A percentile compares a stretch with the other conserved stretches of the same genome.
Evolutionary conservation across 2,888 invertebrate genomes (phyloP).

Genomic region (Phyllotreta striolata): DNA sequence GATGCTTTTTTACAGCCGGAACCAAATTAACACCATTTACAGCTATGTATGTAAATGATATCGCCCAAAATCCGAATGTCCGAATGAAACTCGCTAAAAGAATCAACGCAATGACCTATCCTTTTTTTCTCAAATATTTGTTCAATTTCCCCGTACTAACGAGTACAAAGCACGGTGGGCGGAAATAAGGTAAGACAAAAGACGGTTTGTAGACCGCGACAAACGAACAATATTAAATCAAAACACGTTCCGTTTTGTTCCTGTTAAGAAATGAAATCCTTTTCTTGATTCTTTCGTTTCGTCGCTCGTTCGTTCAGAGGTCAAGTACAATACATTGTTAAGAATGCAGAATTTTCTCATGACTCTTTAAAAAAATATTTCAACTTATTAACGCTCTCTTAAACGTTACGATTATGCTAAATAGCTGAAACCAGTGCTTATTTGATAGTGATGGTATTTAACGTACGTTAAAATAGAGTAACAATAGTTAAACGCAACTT

Average conservation of each 20-base stretch:
- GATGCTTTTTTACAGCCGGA: no score
- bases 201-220: conserved; percentile 39
- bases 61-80: no score
- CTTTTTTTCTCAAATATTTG: conserved; percentile 7
- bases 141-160: conserved; percentile 15
- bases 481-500: no score
- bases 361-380: not conserved
- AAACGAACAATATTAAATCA: conserved; percentile 34
- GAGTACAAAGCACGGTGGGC: conserved; percentile 18
- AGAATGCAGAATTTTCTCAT: not conserved
- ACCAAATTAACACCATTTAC: no score
- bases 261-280: conserved; percentile 10
- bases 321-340: conserved; percentile 1
- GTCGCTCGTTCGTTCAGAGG: conserved; percentile 13
- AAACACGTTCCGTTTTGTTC: conserved; percentile 38
- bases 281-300: not conserved
- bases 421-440: no score
- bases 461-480: no score
- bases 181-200: conserved; percentile 28
- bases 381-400: not conserved
- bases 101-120: not conserved
- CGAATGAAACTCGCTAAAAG: no score
- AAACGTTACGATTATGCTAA: not conserved
- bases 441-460: no score
- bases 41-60: no score